phyloP scores from a whole-genome alignment of 2,797 vertebrate genomes.

The Paratrypauchen microcephalus region DNA sequence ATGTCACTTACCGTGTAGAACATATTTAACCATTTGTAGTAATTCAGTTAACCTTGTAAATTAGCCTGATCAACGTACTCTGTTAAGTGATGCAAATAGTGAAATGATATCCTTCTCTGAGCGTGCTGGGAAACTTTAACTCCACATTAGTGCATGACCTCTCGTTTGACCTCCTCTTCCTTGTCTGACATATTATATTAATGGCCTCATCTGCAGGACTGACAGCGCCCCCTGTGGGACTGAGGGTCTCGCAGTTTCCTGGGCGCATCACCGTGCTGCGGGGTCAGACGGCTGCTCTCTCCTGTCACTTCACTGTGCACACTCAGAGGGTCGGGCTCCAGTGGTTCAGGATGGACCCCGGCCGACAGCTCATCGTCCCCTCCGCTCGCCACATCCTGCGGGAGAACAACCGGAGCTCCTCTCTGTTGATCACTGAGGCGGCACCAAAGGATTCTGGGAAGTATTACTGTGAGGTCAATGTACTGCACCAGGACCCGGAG shows the following conservation, averaged over 20 bases:
- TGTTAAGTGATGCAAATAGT: background rate
- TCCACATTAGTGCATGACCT: slow-evolving; percentile 34
- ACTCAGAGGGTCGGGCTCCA: slow-evolving; percentile 56
- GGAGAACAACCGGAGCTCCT: slow-evolving; percentile 48
- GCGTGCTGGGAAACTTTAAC: too few species aligned
- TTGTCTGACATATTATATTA: slow-evolving; percentile 49
- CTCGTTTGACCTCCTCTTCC: slow-evolving; percentile 27
- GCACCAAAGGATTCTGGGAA: slow-evolving; percentile 54
- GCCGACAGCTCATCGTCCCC: slow-evolving; percentile 41
- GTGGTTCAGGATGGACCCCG: slow-evolving; percentile 54
- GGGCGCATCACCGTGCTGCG: slow-evolving; percentile 42
- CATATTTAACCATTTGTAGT: too few species aligned
- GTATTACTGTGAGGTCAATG: slow-evolving; percentile 57
- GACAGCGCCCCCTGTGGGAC: slow-evolving; percentile 50
- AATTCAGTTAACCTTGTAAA: too few species aligned
- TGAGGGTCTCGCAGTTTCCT: slow-evolving; percentile 44
- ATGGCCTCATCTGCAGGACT: slow-evolving; percentile 48
- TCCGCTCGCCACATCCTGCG: slow-evolving; percentile 31
- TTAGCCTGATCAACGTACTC: too few species aligned
- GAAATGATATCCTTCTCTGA: background rate
- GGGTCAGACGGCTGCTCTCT: slow-evolving; percentile 51
- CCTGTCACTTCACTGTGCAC: slow-evolving; percentile 60
- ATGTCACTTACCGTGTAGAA: too few species aligned
- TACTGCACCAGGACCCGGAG: slow-evolving; percentile 46
- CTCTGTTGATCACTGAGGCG: slow-evolving; percentile 52